These are phyloP conservation scores for Halictus ligatus DNA, from an alignment of 2,888 invertebrate genomes.

Conservation along the genomic window DNA sequence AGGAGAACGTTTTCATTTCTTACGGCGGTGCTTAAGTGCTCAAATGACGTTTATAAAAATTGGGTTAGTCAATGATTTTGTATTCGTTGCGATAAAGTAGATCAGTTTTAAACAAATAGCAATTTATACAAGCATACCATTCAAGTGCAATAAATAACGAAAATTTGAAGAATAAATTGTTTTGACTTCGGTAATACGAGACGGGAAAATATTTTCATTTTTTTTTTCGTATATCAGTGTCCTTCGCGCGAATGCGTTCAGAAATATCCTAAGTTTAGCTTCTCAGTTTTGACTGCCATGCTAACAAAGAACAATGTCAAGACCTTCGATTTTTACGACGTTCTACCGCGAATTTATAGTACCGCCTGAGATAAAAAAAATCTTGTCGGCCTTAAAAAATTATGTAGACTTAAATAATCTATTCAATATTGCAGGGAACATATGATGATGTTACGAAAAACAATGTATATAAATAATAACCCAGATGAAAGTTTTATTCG, in stretches of 20 bases:
- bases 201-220: background rate
- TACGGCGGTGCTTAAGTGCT: background rate
- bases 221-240: background rate
- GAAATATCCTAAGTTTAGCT: background rate
- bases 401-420: background rate
- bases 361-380: background rate
- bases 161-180: background rate
- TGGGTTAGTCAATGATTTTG: background rate
- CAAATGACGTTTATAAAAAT: background rate
- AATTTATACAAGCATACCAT: background rate
- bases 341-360: slow-evolving; percentile 23
- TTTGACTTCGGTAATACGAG: background rate
- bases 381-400: slow-evolving; percentile 23
- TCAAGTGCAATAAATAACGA: background rate
- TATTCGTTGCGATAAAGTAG: background rate
- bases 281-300: background rate
- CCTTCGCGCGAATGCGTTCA: background rate
- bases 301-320: slow-evolving; percentile 13
- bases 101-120: background rate
- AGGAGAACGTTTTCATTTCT: background rate
- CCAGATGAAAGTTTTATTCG: background rate
- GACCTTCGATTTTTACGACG: slow-evolving; percentile 39
- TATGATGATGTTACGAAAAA: background rate
- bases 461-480: too few species aligned
- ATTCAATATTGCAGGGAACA: background rate